Evolutionary conservation across 2,113 vertebrate species (phyloP).

Genomic region (Chionis minor): DNA sequence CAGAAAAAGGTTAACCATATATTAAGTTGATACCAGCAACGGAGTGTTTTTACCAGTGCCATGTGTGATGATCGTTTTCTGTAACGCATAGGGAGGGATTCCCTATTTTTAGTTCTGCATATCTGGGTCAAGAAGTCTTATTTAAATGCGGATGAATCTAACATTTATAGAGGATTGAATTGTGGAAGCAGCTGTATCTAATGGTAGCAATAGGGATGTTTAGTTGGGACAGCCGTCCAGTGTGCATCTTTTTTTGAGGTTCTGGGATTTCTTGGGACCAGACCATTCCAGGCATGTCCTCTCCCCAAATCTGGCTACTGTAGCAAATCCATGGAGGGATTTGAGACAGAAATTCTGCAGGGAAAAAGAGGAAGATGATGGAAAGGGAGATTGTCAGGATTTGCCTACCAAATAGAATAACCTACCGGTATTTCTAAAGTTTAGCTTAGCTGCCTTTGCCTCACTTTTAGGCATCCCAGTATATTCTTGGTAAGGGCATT

Average conservation of each 20-base stretch:
- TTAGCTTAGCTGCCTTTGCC: not conserved
- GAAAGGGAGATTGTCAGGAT: not conserved
- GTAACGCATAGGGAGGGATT: not conserved
- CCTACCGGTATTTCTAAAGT: not conserved
- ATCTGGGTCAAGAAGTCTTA: constrained; percentile 31
- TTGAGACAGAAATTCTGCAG: not conserved
- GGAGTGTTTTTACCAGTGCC: not conserved
- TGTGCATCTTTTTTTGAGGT: not conserved
- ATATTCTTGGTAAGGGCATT: not conserved
- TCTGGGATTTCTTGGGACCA: not conserved
- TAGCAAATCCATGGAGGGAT: not conserved
- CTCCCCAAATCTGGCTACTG: not conserved
- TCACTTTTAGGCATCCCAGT: not conserved
- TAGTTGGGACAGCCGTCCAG: not conserved
- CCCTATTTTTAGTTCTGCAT: constrained; percentile 19
- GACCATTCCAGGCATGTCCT: not conserved
- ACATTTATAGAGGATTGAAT: not conserved
- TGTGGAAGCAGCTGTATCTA: not conserved
- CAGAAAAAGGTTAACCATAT: not conserved
- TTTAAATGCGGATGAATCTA: constrained; percentile 32
- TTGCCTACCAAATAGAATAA: not conserved
- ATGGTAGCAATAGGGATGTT: not conserved
- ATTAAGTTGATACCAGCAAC: not conserved
- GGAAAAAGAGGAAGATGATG: not conserved
- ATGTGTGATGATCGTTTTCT: not conserved